A percentile compares a stretch with the other conserved stretches of the same genome.
phyloP scores from a whole-genome alignment of 2,113 vertebrate genomes.

The Diadophis punctatus region DNA sequence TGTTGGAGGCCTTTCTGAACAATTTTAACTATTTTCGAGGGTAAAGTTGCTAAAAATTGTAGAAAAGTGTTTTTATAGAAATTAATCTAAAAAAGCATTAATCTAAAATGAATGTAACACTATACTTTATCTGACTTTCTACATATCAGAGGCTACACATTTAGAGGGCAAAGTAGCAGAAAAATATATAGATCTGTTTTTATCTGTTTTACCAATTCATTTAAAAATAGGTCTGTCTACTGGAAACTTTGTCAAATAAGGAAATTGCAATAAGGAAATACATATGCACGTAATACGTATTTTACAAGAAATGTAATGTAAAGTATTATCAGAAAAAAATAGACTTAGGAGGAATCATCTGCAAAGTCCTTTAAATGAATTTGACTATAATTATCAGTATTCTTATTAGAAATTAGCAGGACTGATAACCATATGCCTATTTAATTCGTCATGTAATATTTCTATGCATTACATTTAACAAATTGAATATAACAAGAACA shows the following conservation, averaged over 20 bases:
- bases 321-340: background rate
- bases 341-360: background rate
- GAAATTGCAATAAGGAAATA: background rate
- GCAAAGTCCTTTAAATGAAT: background rate
- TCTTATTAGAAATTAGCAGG: background rate
- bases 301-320: background rate
- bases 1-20: background rate
- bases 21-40: background rate
- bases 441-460: background rate
- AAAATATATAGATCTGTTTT: background rate
- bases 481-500: slow-evolving; percentile 3
- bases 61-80: background rate
- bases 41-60: background rate
- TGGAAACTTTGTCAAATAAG: background rate
- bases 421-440: background rate
- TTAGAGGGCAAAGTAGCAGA: background rate
- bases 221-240: background rate
- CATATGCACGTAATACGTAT: background rate
- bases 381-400: background rate
- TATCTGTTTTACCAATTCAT: background rate
- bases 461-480: background rate
- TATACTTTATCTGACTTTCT: background rate
- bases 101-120: background rate
- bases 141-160: background rate
- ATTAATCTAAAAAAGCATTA: background rate